Base-by-base conservation (phyloP, 2,797 vertebrate genomes). In the Austrolebias charrua region DNA sequence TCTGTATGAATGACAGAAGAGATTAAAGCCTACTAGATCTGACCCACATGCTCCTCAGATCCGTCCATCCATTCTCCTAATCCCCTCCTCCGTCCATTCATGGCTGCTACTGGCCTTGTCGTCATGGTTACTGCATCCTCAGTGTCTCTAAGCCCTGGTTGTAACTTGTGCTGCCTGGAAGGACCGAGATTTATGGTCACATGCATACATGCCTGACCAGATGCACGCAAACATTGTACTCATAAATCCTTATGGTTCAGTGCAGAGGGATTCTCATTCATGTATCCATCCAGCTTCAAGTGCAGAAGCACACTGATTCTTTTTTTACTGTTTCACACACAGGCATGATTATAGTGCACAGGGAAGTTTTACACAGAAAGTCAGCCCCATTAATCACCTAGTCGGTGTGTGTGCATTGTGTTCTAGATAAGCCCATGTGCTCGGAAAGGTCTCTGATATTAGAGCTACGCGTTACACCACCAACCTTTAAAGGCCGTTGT, bases 61-160 rank as follows among this genome's bases (percentile, higher is more conserved):
- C 69, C 48, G 61, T 74, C 70, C 48, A 66, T 80, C 71, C 66
- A 63, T 74, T 76, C 55, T 53, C 54, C 72, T 48, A 71, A 60
- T 65, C 81, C 67, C 71, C 57, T 76, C 76, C 74, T 75, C 73
- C 63, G 65, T 73, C 80, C 83, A 84, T 88, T 88, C 76, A 85
- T 81, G 62, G 71, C 65, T 71, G 55, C 76, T 76, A 16, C 73
- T 70, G 68, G 69, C 70, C 75, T 65, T 48, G 88, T 90, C 82
- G 85, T 82, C 87, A 91, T 90, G 88, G 90, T 83, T 87, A 90
- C 88, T 15, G 57, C 83, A 63, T 79, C 72, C 67, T 79, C 47
- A 50, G 81, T 55, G 9, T 88, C 62, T 38, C 81, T 76, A 77
- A 84, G 73, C 71, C 54, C 61, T 44, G 51, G 60, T 55, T 75